phyloP scores from a whole-genome alignment of 23 tunicate species.

The Ascidia mentula region DNA sequence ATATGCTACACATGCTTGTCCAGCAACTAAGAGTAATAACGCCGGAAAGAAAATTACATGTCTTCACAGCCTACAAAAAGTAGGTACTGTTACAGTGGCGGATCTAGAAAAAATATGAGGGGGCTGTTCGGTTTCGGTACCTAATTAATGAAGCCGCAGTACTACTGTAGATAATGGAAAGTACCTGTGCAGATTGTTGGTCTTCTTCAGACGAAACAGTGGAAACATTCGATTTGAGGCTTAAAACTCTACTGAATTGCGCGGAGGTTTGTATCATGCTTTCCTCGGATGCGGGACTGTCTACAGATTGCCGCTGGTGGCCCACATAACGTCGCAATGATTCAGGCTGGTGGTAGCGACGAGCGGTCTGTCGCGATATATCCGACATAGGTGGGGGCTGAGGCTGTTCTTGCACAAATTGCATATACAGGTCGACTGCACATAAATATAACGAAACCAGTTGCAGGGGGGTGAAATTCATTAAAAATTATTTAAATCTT shows the following conservation, averaged over 20 bases:
- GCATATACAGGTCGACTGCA: constrained; percentile 90
- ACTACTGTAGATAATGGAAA: too few relatives aligned
- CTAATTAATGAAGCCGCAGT: too few relatives aligned
- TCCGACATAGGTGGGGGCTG: constrained; percentile 91
- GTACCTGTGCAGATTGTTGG: not conserved
- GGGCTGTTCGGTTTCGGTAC: too few relatives aligned
- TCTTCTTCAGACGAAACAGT: constrained; percentile 9
- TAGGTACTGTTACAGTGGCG: too few relatives aligned
- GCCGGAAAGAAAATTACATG: too few relatives aligned
- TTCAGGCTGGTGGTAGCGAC: constrained; percentile 41
- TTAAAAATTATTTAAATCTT: too few relatives aligned
- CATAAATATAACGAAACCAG: not conserved
- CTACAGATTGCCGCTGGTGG: not conserved
- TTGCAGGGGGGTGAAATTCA: too few relatives aligned
- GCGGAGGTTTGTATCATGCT: not conserved
- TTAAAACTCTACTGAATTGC: not conserved
- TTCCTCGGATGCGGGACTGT: not conserved
- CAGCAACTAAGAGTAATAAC: too few relatives aligned
- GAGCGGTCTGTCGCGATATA: constrained; percentile 72
- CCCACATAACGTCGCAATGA: not conserved
- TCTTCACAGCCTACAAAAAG: too few relatives aligned
- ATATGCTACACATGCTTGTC: too few relatives aligned
- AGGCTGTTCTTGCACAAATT: constrained; percentile 47
- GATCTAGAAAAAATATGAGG: too few relatives aligned
- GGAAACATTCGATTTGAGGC: constrained; percentile 3